Conservation (phyloP, 1,140 invertebrate species). For the Panulirus ornatus region DNA sequence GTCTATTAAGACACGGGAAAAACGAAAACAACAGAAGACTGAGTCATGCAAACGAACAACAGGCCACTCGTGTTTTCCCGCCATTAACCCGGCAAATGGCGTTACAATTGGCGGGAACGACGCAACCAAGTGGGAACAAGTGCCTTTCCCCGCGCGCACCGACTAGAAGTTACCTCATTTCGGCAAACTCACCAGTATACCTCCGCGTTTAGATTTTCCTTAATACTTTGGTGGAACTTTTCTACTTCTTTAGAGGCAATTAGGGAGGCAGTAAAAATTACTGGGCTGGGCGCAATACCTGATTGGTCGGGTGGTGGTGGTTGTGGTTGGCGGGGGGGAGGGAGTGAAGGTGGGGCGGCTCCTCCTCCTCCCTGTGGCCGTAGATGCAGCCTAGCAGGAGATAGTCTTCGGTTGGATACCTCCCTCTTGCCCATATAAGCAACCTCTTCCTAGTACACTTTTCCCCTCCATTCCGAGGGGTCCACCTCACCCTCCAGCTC, state of each 20-base stretch:
- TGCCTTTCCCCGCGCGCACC: conserved; percentile 46
- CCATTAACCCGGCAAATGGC: conserved; percentile 72
- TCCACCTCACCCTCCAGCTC: not conserved
- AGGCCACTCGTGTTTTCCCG: conserved; percentile 69
- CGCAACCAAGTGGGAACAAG: conserved; percentile 57
- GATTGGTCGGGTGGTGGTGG: too few species aligned
- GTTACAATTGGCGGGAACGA: conserved; percentile 69
- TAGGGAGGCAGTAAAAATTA: not conserved
- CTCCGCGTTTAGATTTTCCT: conserved; percentile 40
- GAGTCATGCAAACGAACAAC: conserved; percentile 59
- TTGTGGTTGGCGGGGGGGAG: too few species aligned
- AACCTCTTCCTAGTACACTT: not conserved
- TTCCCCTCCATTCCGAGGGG: not conserved
- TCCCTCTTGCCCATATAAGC: not conserved
- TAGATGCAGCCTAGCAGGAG: too few species aligned
- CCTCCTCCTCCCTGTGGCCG: not conserved
- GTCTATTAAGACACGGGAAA: not conserved
- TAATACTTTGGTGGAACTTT: conserved; percentile 18
- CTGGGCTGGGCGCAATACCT: not conserved
- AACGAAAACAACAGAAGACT: not conserved
- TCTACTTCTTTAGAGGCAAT: conserved; percentile 33
- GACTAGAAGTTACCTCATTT: conserved; percentile 71
- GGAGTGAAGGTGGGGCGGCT: too few species aligned
- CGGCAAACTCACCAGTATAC: conserved; percentile 32
- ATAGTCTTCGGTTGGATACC: too few species aligned